Evolutionary conservation across 2,797 vertebrate species (phyloP), one percentile per base, ranked within the genome.

Genomic region (Picus viridis): DNA sequence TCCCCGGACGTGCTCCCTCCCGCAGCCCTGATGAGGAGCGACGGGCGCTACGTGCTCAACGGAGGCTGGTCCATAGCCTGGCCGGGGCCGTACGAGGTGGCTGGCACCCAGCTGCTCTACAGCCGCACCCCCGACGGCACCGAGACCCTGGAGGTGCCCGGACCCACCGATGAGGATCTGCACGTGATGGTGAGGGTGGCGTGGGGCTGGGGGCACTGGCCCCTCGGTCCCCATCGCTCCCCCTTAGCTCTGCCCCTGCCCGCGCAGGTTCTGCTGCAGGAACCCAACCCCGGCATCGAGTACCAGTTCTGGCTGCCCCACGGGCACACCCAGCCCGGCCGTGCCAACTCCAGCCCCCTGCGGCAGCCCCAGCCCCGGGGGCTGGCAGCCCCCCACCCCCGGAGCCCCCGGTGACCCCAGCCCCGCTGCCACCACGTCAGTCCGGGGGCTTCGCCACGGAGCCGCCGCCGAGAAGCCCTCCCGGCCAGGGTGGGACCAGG

Each of bases 271-370:
- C 97, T 98, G 61, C 96, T 98, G 86, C 97, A 95, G 88, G 98
- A 98, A 84, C 96, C 96, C 89, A 98, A 98, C 77, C 96, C 97
- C 0, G 96, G 98, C 78, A 97, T 98, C n/a, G 96, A 98, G 64
- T 98, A 98, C 7, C 97, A 98, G 92, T 98, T 97, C 92, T 98
- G 98, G 98, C 88, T 98, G 45, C 98, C 98, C 11, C 96, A 47
- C 0, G 95, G 96, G 20, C 96, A 15, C 34, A 94, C 94, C 4
- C 93, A 88, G 84, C 88, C 34, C 1, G 14, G 78, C 11, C 96
- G 90, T 13, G 77, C 71, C 0, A 77, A 93, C 18, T 24, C 92
- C 74, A 96, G 95, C 77, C 63, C 95, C n/a, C 84, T 96, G 82
- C 82, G 95, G 43, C 97, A 97, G 90, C 96, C 95, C 0, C 97